These are phyloP conservation scores for Microctenopoma lineatum DNA, from an alignment of 2,797 vertebrate species.

Conservation along the genomic window DNA sequence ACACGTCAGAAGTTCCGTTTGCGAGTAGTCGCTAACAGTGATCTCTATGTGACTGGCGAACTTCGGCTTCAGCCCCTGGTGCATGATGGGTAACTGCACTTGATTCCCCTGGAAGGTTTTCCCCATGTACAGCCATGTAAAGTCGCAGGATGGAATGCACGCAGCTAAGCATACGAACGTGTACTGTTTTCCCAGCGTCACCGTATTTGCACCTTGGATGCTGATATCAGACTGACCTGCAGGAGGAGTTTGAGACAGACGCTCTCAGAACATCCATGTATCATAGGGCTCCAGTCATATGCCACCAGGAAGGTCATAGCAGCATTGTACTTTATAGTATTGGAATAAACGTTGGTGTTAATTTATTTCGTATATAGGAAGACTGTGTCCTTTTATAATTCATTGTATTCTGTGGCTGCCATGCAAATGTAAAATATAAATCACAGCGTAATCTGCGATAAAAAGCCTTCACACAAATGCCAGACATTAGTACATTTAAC, in stretches of 20 bases:
- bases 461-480: background rate
- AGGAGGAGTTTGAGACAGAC: background rate
- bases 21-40: constrained; percentile 4
- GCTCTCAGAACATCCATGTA: too few species aligned
- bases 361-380: too few species aligned
- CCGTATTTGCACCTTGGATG: constrained; percentile 29
- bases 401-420: background rate
- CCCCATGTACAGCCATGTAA: constrained; percentile 43
- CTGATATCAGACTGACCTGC: constrained; percentile 11
- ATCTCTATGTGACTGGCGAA: constrained; percentile 4
- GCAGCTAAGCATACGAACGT: constrained; percentile 19
- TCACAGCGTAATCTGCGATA: background rate
- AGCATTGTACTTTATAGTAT: too few species aligned
- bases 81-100: constrained; percentile 24
- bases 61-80: background rate
- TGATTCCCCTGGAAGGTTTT: constrained; percentile 14
- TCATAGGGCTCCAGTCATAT: too few species aligned
- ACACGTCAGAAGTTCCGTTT: constrained; percentile 41
- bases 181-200: constrained; percentile 32
- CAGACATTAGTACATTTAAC: too few species aligned
- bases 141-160: constrained; percentile 42
- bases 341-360: too few species aligned
- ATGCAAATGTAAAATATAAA: background rate
- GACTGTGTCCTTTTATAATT: background rate
- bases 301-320: too few species aligned